Conservation (phyloP, 2,888 invertebrate species). For the Drosophila mettleri region DNA sequence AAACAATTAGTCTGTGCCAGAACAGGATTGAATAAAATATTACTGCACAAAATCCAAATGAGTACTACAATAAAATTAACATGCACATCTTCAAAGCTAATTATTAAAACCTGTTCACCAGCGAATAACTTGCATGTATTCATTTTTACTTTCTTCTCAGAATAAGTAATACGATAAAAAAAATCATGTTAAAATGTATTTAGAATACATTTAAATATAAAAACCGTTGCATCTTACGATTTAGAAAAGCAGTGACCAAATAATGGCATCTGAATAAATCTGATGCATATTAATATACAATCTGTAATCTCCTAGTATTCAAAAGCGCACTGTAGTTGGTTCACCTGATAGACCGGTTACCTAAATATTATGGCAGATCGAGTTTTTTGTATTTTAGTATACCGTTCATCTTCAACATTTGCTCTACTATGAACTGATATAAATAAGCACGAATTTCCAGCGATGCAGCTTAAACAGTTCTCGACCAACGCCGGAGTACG, state of each 20-base stretch:
- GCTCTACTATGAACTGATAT: constrained; percentile 36
- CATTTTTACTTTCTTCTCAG: background rate
- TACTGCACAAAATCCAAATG: background rate
- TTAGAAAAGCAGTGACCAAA: constrained; percentile 9
- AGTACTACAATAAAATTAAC: background rate
- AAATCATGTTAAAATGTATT: too few species aligned
- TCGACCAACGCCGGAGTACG: constrained; percentile 23
- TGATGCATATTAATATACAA: constrained; percentile 12
- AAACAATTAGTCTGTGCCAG: constrained; percentile 12
- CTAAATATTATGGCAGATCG: constrained; percentile 19
- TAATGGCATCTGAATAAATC: constrained; percentile 7
- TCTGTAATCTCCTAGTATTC: background rate
- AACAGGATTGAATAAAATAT: constrained; percentile 9
- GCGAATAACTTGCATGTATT: background rate
- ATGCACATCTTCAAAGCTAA: background rate
- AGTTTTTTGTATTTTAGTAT: constrained; percentile 20
- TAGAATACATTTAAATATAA: too few species aligned
- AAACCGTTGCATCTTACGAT: background rate
- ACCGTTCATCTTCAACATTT: constrained; percentile 12
- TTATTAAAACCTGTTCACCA: constrained; percentile 11
- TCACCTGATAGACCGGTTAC: constrained; percentile 30
- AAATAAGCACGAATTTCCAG: constrained; percentile 51
- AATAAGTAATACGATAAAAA: background rate
- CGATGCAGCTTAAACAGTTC: constrained; percentile 57
- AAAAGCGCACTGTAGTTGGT: constrained; percentile 5